These are phyloP conservation scores for Harpagifer antarcticus DNA, from an alignment of 2,797 vertebrate genomes.

Conservation along the genomic window DNA sequence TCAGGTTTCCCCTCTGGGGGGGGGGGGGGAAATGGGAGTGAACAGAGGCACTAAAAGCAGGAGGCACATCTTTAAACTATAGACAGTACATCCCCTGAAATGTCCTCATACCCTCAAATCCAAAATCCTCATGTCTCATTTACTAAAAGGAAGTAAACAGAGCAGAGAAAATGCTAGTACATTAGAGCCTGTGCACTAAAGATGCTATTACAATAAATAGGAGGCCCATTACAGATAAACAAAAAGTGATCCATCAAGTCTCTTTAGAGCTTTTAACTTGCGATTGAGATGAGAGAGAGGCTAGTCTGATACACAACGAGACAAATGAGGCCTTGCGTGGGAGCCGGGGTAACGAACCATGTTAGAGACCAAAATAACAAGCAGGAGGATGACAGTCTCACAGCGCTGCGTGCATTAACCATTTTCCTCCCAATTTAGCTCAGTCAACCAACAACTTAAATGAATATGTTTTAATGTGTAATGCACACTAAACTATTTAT, in stretches of 20 bases:
- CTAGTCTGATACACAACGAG: conserved; percentile 25
- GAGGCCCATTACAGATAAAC: conserved; percentile 30
- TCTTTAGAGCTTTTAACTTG: conserved; percentile 33
- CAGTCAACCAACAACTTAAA: conserved; percentile 11
- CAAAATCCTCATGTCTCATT: background rate
- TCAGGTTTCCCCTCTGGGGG: conserved; percentile 92
- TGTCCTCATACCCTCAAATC: conserved; percentile 1
- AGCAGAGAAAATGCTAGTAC: background rate
- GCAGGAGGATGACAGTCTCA: conserved; percentile 4
- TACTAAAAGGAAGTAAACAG: conserved; percentile 15
- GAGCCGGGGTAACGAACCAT: conserved; percentile 37
- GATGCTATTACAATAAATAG: conserved; percentile 24
- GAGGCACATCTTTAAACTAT: conserved; percentile 37
- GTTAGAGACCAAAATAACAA: conserved; percentile 37
- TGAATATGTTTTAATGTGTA: background rate
- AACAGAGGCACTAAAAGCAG: conserved; percentile 34
- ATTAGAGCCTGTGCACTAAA: conserved; percentile 32
- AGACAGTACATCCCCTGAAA: conserved; percentile 2
- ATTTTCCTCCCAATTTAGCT: conserved; percentile 16
- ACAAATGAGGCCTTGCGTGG: conserved; percentile 27
- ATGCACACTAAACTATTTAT: background rate
- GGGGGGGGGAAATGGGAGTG: conserved; percentile 51
- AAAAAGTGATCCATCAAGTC: conserved; percentile 43
- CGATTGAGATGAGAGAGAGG: conserved; percentile 22
- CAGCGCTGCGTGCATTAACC: conserved; percentile 11